Evolutionary conservation across 2,113 vertebrate species (phyloP), one percentile per base, ranked within the genome.

Genomic region (Polypterus senegalus): DNA sequence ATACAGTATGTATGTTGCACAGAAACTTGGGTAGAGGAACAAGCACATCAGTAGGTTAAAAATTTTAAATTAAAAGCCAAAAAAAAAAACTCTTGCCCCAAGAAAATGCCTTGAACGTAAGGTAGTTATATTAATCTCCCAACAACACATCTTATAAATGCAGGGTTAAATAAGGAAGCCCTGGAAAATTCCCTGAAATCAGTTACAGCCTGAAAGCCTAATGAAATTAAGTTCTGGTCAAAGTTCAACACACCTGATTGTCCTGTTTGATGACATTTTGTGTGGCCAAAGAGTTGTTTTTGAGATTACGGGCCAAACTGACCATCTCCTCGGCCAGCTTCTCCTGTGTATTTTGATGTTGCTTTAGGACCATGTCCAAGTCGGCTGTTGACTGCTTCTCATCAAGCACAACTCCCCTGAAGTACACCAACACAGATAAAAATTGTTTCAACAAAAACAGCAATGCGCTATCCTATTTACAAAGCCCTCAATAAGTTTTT

Each of bases 321-420:
- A 99, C 80, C 96, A 99, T 98, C 74, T 99, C 96, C n/a, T 98
- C 93, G 0, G 94, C 93, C 11, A 99, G 78, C 61, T 94, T 94
- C 75, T 99, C 96, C 81, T 99, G 96, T 69, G 97, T 74, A 67
- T 83, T 87, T 80, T 98, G 87, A 47, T 98, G 95, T 59, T 88
- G 90, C 70, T 95, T 90, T 10, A 99, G 72, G 46, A 96, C 83
- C 0, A 92, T 82, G 63, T 97, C 96, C 66, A 99, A 80, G 73
- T 98, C 96, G 0, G 89, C 78, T 0, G 85, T 87, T 0, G 92
- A 92, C 77, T 97, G 92, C 61, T 89, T 89, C 82, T 93, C 93
- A 0, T 92, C 88, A 3, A 80, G 27, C 0, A 67, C 58, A n/a
- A 87, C 55, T 60, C 80, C 78, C 70, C 90, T 88, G 73, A 4